These are phyloP conservation scores for Drosophila meridiana DNA, from an alignment of 2,888 invertebrate genomes.

Conservation along the genomic window DNA sequence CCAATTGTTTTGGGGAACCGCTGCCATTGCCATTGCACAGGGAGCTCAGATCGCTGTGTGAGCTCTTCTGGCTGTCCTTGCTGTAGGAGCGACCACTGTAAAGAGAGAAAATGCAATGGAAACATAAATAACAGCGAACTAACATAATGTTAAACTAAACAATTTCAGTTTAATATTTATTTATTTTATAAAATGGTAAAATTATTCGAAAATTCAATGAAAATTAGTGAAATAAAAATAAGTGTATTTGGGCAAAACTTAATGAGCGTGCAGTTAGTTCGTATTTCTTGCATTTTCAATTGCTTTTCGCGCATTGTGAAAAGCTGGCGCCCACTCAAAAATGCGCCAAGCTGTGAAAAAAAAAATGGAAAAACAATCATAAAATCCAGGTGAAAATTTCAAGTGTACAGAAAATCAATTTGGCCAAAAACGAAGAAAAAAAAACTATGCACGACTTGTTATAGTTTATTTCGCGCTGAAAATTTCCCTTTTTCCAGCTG, in stretches of 20 bases:
- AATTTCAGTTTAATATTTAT: not conserved
- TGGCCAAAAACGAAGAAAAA: slow-evolving; percentile 18
- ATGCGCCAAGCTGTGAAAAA: slow-evolving; percentile 62
- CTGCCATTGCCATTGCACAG: slow-evolving; percentile 80
- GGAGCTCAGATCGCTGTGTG: slow-evolving; percentile 89
- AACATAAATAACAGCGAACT: slow-evolving; percentile 1
- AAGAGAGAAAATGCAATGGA: slow-evolving; percentile 44
- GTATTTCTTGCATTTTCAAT: slow-evolving; percentile 31
- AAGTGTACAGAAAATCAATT: slow-evolving; percentile 38
- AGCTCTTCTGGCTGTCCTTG: slow-evolving; percentile 89
- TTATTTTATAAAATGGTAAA: slow-evolving; percentile 6
- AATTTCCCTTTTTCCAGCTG: slow-evolving; percentile 50
- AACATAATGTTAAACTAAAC: not conserved
- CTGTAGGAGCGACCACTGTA: slow-evolving; percentile 85
- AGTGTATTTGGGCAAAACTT: slow-evolving; percentile 7
- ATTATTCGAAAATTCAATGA: slow-evolving; percentile 14
- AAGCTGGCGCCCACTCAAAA: slow-evolving; percentile 18
- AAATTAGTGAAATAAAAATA: slow-evolving; percentile 26
- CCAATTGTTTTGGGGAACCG: slow-evolving; percentile 84
- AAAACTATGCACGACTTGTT: slow-evolving; percentile 43
- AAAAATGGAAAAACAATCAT: slow-evolving; percentile 19
- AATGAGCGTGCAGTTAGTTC: slow-evolving; percentile 19
- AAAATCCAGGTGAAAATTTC: slow-evolving; percentile 52
- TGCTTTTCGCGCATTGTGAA: slow-evolving; percentile 24
- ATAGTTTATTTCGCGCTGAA: slow-evolving; percentile 40